A percentile compares a stretch with the other conserved stretches of the same genome.
phyloP scores from a whole-genome alignment of 2,888 invertebrate species.

The Colostygia pectinataria region DNA sequence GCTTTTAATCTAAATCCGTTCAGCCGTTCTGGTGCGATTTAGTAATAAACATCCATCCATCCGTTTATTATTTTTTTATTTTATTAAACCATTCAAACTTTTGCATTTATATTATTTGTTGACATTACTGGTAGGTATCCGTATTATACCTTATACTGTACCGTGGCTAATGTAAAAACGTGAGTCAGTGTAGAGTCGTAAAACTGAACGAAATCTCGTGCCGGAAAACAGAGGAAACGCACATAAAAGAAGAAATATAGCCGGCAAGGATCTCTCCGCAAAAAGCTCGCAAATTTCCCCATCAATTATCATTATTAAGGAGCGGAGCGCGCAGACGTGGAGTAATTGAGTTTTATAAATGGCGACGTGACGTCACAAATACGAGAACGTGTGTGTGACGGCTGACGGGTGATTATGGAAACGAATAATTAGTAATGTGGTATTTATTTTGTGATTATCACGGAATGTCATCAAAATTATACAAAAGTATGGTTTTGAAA shows the following conservation, averaged over 20 bases:
- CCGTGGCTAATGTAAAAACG: too few species aligned
- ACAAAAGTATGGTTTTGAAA: neutral
- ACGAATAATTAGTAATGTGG: slow-evolving; percentile 29
- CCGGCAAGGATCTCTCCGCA: slow-evolving; percentile 74
- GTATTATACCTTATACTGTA: too few species aligned
- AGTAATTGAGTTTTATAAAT: slow-evolving; percentile 82
- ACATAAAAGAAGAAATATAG: slow-evolving; percentile 68
- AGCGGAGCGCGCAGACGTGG: slow-evolving; percentile 57
- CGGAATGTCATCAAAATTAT: neutral
- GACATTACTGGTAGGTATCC: too few species aligned
- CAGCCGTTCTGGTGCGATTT: too few species aligned
- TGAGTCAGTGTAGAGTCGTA: slow-evolving; percentile 8
- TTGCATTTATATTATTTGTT: too few species aligned
- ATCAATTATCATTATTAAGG: slow-evolving; percentile 82
- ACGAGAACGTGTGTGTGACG: slow-evolving; percentile 34
- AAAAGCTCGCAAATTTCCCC: slow-evolving; percentile 82
- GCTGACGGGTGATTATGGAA: slow-evolving; percentile 32
- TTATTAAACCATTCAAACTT: too few species aligned
- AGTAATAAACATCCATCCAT: too few species aligned
- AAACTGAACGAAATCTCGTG: slow-evolving; percentile 25
- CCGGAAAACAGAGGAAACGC: slow-evolving; percentile 48
- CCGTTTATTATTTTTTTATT: too few species aligned
- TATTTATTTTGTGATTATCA: slow-evolving; percentile 5
- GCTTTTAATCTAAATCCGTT: too few species aligned
- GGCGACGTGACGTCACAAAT: slow-evolving; percentile 66